These are phyloP conservation scores for Phoebastria nigripes DNA, from an alignment of 2,797 vertebrate genomes.

Conservation along the genomic window DNA sequence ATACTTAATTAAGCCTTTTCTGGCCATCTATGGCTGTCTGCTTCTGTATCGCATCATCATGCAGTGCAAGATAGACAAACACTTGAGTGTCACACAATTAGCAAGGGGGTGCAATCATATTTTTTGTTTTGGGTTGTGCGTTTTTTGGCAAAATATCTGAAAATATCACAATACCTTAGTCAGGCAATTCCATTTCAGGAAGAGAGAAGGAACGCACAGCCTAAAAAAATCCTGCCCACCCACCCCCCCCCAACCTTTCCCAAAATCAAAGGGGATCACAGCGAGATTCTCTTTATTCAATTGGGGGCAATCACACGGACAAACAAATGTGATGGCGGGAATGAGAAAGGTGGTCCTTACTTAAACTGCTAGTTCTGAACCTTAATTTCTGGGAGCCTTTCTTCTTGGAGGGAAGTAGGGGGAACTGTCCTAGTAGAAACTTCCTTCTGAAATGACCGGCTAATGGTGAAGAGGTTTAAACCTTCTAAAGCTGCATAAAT, in stretches of 20 bases:
- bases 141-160: slow-evolving; percentile 55
- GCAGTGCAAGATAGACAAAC: background rate
- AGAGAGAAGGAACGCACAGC: background rate
- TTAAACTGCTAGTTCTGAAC: background rate
- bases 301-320: background rate
- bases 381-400: background rate
- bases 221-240: background rate
- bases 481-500: background rate
- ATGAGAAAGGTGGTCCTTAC: background rate
- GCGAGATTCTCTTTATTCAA: background rate
- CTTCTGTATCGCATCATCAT: slow-evolving; percentile 29
- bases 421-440: background rate
- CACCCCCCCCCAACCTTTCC: background rate
- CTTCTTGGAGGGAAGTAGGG: background rate
- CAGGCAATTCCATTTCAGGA: slow-evolving; percentile 55
- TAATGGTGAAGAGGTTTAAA: background rate
- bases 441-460: background rate
- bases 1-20: slow-evolving; percentile 50
- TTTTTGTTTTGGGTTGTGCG: slow-evolving; percentile 14
- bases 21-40: slow-evolving; percentile 30
- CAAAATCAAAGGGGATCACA: slow-evolving; percentile 3
- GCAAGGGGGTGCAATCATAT: slow-evolving; percentile 29
- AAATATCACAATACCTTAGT: slow-evolving; percentile 62
- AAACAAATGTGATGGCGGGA: background rate
- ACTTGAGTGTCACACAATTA: slow-evolving; percentile 35